phyloP scores from a whole-genome alignment of 2,113 vertebrate species.

The Apteryx owenii region DNA sequence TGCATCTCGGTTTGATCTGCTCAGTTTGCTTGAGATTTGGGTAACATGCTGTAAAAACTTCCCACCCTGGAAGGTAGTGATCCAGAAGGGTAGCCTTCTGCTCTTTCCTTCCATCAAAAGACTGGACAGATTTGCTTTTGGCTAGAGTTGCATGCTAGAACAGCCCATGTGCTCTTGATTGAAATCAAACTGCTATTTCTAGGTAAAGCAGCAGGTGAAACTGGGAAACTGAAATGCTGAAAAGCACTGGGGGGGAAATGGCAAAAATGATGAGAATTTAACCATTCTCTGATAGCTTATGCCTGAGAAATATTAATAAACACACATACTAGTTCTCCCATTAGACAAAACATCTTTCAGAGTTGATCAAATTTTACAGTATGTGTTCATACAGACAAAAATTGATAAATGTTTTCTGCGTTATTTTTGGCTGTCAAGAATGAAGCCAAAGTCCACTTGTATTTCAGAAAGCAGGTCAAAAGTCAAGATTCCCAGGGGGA shows the following conservation, averaged over 20 bases:
- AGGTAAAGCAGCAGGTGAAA: neutral
- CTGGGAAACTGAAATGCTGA: neutral
- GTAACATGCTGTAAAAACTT: neutral
- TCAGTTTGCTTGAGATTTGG: neutral
- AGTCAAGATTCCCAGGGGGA: neutral
- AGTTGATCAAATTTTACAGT: neutral
- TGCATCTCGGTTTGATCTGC: slow-evolving; percentile 35
- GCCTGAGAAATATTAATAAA: neutral
- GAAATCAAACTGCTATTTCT: neutral
- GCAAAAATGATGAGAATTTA: neutral
- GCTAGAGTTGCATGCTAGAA: neutral
- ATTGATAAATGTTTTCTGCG: neutral
- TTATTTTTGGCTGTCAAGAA: neutral
- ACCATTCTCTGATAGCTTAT: neutral
- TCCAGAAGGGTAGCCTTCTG: slow-evolving; percentile 4
- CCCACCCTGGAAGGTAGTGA: neutral
- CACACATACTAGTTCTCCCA: neutral
- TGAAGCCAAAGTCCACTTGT: neutral
- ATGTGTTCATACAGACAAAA: neutral
- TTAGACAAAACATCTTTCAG: neutral
- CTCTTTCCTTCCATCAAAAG: neutral
- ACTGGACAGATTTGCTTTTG: slow-evolving; percentile 3
- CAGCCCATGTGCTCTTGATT: neutral
- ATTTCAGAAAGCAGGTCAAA: neutral
- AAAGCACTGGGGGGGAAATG: neutral